These are phyloP conservation scores for Octomys mimax DNA, from an alignment of 2,797 vertebrate genomes.

Conservation along the genomic window DNA sequence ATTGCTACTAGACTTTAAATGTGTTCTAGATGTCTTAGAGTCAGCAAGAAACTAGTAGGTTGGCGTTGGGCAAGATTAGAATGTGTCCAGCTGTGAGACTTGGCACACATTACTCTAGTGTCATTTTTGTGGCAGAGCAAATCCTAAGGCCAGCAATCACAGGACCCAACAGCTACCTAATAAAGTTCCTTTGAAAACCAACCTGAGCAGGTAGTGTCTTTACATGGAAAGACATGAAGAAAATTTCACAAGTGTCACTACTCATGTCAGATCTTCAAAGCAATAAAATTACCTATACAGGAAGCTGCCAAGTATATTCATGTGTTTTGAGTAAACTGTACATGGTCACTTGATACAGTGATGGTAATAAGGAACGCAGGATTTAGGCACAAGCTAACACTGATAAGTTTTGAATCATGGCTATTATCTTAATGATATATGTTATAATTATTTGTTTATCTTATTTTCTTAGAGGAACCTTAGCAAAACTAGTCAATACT, in stretches of 20 bases:
- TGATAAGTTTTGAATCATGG: constrained; percentile 39
- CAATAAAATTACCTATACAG: constrained; percentile 34
- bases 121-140: background rate
- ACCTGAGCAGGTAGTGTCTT: background rate
- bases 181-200: background rate
- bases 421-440: background rate
- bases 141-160: background rate
- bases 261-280: background rate
- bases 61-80: background rate
- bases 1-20: background rate
- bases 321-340: background rate
- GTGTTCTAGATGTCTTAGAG: background rate
- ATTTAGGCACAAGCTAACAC: constrained; percentile 35
- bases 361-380: constrained; percentile 12
- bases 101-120: background rate
- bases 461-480: background rate
- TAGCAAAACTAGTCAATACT: background rate
- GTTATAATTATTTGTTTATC: constrained; percentile 30
- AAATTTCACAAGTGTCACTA: constrained; percentile 36
- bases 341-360: constrained; percentile 20
- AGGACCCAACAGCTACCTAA: background rate
- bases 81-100: background rate
- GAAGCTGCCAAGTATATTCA: background rate
- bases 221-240: background rate
- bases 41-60: background rate